Evolutionary conservation across 1,140 invertebrate species (phyloP).

Genomic region (Ceratina australensis): DNA sequence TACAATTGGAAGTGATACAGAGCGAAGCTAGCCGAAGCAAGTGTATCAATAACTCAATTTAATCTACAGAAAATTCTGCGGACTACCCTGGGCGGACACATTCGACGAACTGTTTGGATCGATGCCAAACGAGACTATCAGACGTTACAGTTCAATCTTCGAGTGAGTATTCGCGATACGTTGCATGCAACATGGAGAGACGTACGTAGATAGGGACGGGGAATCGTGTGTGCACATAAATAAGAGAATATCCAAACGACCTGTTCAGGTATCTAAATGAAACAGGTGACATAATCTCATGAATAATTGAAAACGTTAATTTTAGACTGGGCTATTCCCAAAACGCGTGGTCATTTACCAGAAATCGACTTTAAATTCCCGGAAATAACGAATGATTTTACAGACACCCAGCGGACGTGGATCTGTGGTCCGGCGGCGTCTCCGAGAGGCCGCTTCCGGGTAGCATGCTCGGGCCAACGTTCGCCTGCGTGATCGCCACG

Average conservation of each 20-base stretch:
- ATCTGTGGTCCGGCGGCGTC: constrained; percentile 96
- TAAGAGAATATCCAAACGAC: no score
- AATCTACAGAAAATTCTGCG: constrained; percentile 89
- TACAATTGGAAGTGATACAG: neutral
- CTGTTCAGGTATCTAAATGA: no score
- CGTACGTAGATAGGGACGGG: no score
- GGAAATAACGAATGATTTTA: constrained; percentile 55
- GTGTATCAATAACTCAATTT: neutral
- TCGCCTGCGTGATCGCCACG: constrained; percentile 97
- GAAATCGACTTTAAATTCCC: constrained; percentile 11
- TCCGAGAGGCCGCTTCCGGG: constrained; percentile 92
- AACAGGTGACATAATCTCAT: neutral
- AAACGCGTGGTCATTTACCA: neutral
- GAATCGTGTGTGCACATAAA: no score
- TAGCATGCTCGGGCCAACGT: constrained; percentile 95
- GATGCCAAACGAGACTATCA: constrained; percentile 93
- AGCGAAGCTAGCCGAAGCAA: neutral
- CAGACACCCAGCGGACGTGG: constrained; percentile 91
- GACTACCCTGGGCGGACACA: constrained; percentile 87
- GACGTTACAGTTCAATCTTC: constrained; percentile 87
- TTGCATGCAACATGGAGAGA: no score
- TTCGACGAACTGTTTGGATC: constrained; percentile 93
- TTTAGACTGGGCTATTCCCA: neutral
- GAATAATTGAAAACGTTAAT: constrained; percentile 20
- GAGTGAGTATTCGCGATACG: constrained; percentile 80